Base-by-base conservation (phyloP, 2,797 vertebrate genomes). In the Orientallactaga sibirica region DNA sequence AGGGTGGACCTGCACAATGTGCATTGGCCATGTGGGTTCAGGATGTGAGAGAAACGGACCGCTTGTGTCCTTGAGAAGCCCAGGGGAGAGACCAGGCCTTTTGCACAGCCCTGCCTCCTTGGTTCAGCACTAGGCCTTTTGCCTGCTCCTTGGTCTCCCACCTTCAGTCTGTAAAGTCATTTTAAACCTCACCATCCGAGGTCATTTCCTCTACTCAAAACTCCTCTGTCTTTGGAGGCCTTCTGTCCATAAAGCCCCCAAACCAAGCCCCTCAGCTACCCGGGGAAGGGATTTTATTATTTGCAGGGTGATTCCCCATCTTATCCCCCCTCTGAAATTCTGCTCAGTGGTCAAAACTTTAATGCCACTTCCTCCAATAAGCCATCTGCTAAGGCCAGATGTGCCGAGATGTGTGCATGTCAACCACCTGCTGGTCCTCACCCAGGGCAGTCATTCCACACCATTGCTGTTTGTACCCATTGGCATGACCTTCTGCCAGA, bases 41-140 rank as follows among this genome's bases (percentile, higher is more conserved):
- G 83, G 29, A 82, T 37, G 10, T 64, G 22, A 64, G 29, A 94
- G 85, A 75, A 66, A 29, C 16, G 3, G n/a, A 19, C 7, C 25
- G 48, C 62, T 75, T 48, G 75, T 84, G 93, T 86, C 90, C 90
- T 96, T 95, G 90, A 92, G 43, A 67, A 88, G 85, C 64, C 5
- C 66, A 5, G 78, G 71, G 82, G 33, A 73, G 41, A 64, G 64
- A 81, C 20, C 1, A 16, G 64, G n/a, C 20, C 24, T 68, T 68
- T 89, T 66, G 9, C 37, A 16, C 41, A 79, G 33, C 55, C 58
- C 66, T 84, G 52, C 33, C 41, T 73, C 67, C 64, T 81, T 52
- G 67, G 4, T 74, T 68, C 41, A 27, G 58, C 27, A 27, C 41
- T 70, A 79, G 83, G 29, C 37, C 43, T 73, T 48, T 48, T 33